Evolutionary conservation across 2,113 vertebrate genomes (phyloP).

Genomic region (Ceyx cyanopectus): DNA sequence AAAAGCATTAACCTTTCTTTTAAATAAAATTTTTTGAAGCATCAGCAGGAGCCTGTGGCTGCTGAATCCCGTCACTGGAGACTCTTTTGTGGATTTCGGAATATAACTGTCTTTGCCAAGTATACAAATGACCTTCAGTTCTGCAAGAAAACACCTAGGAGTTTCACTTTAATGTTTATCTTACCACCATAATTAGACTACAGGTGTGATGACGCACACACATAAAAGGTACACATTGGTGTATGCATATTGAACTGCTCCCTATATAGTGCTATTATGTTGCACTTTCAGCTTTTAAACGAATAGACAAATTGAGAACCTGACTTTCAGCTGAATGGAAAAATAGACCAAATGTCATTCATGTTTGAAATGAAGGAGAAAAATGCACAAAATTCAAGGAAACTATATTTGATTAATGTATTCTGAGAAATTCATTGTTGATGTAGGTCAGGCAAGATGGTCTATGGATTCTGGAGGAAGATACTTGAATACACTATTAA

Average conservation of each 20-base stretch:
- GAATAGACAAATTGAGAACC: slow-evolving; percentile 38
- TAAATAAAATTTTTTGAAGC: neutral
- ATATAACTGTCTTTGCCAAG: neutral
- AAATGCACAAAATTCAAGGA: slow-evolving; percentile 33
- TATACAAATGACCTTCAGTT: slow-evolving; percentile 7
- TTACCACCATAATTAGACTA: neutral
- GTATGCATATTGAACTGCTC: neutral
- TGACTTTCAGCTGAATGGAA: slow-evolving; percentile 24
- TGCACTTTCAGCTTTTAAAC: neutral
- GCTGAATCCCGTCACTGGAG: neutral
- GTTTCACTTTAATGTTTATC: slow-evolving; percentile 16
- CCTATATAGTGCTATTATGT: neutral
- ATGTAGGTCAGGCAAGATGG: slow-evolving; percentile 56
- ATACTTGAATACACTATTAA: slow-evolving; percentile 73
- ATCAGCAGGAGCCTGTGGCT: neutral
- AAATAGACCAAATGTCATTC: slow-evolving; percentile 43
- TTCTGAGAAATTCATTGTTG: slow-evolving; percentile 63
- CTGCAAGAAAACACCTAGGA: neutral
- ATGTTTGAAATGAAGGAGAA: slow-evolving; percentile 9
- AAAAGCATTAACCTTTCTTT: slow-evolving; percentile 1
- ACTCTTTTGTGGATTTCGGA: slow-evolving; percentile 3
- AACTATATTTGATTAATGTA: slow-evolving; percentile 57
- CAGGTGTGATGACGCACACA: neutral
- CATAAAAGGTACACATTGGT: neutral
- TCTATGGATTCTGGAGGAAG: slow-evolving; percentile 67